A percentile compares a stretch with the other conserved stretches of the same genome.
phyloP scores from a whole-genome alignment of 2,888 invertebrate genomes.

The Cephalotes varians region DNA sequence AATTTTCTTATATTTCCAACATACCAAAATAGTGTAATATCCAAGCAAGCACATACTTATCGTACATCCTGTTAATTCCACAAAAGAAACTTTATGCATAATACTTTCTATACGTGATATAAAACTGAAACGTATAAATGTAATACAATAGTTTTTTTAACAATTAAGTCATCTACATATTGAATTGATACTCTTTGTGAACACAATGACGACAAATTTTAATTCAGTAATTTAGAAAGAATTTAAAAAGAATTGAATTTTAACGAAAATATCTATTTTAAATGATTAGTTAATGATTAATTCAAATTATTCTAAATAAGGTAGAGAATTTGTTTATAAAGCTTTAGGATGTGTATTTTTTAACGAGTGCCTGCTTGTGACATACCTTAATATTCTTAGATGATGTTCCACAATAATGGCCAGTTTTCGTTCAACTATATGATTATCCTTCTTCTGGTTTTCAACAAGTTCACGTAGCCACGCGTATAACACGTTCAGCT shows the following conservation, averaged over 20 bases:
- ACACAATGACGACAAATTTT: background rate
- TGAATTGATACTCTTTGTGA: background rate
- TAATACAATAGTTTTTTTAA: background rate
- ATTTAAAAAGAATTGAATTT: background rate
- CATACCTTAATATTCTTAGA: conserved; percentile 43
- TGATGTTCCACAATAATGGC: conserved; percentile 62
- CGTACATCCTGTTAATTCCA: conserved; percentile 79
- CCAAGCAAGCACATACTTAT: conserved; percentile 79
- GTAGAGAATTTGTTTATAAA: background rate
- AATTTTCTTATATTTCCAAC: background rate
- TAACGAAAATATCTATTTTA: background rate
- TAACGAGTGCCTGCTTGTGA: background rate
- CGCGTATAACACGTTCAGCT: conserved; percentile 63
- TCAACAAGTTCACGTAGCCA: conserved; percentile 63
- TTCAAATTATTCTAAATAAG: background rate
- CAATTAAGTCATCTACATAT: background rate
- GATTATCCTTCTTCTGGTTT: background rate
- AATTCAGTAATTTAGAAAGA: background rate
- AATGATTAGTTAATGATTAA: background rate
- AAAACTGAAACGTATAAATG: conserved; percentile 68
- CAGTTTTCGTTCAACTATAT: conserved; percentile 18
- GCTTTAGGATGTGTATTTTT: background rate
- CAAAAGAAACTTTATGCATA: conserved; percentile 75
- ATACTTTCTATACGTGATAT: conserved; percentile 70
- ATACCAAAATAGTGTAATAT: conserved; percentile 78